Percentiles rank a stretch among this genome's conserved stretches.
Conservation (phyloP, 2,888 invertebrate genomes). For the Mactromeris polynyma region DNA sequence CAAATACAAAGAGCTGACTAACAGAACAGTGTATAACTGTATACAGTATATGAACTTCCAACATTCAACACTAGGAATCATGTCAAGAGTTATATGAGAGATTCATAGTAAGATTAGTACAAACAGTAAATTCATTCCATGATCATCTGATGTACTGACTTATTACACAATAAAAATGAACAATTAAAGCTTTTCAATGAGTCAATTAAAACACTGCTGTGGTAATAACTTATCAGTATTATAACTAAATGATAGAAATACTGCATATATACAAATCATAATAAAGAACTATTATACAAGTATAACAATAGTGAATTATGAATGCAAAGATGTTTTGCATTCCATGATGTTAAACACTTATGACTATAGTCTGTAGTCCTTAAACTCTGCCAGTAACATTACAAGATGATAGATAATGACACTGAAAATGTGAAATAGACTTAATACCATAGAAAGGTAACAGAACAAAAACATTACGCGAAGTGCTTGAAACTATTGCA, state of each 20-base stretch:
- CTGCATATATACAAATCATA: not conserved
- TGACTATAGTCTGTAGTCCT: not conserved
- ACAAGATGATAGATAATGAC: not conserved
- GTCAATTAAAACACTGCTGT: not conserved
- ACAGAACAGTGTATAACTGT: not conserved
- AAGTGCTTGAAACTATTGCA: not conserved
- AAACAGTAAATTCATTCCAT: too few species aligned
- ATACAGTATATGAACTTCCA: not conserved
- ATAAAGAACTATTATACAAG: not conserved
- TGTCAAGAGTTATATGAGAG: not conserved
- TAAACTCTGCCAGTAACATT: not conserved
- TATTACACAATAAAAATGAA: not conserved
- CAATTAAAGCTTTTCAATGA: not conserved
- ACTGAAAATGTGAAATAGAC: not conserved
- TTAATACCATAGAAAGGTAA: not conserved
- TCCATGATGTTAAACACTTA: not conserved
- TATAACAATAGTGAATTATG: not conserved
- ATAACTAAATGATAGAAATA: not conserved
- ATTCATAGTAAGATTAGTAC: too few species aligned
- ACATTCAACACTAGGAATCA: not conserved
- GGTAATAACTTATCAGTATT: not conserved
- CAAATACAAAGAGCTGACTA: conserved; percentile 15
- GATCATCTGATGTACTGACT: too few species aligned
- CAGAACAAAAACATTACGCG: not conserved
- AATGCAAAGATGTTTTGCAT: not conserved